These are phyloP conservation scores for Rhyacophila evoluta DNA, from an alignment of 2,888 invertebrate genomes.

Conservation along the genomic window DNA sequence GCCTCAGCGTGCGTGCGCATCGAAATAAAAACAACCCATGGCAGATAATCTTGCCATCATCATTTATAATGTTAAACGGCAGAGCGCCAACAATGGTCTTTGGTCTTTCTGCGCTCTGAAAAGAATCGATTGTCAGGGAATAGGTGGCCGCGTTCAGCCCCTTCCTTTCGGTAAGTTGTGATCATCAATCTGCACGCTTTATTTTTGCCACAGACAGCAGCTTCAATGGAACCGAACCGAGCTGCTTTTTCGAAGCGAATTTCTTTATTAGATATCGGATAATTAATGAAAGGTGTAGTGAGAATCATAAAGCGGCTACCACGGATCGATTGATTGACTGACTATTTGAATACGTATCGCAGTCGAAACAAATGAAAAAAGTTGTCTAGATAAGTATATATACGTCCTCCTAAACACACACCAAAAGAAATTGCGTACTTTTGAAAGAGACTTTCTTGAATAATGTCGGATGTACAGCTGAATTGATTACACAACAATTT, in stretches of 20 bases:
- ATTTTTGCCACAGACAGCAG: constrained; percentile 8
- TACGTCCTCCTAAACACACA: too few species aligned
- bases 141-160: not conserved
- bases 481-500: too few species aligned
- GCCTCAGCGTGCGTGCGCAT: not conserved
- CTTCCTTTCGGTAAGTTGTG: not conserved
- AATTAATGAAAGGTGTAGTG: constrained; percentile 26
- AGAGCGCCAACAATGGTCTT: not conserved
- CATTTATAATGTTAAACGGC: constrained; percentile 13
- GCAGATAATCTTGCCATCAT: not conserved
- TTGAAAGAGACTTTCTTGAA: too few species aligned
- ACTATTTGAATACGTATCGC: not conserved
- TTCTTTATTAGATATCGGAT: constrained; percentile 25
- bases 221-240: constrained; percentile 5
- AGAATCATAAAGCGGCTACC: not conserved
- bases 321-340: not conserved
- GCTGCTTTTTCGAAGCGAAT: too few species aligned
- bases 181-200: constrained; percentile 26
- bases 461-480: too few species aligned
- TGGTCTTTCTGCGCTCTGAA: not conserved
- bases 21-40: not conserved
- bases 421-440: too few species aligned
- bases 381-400: too few species aligned
- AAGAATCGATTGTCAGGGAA: constrained; percentile 2
- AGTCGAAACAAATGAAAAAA: not conserved